Evolutionary conservation across 2,888 invertebrate genomes (phyloP).

Genomic region (Azorinus chamasolen): DNA sequence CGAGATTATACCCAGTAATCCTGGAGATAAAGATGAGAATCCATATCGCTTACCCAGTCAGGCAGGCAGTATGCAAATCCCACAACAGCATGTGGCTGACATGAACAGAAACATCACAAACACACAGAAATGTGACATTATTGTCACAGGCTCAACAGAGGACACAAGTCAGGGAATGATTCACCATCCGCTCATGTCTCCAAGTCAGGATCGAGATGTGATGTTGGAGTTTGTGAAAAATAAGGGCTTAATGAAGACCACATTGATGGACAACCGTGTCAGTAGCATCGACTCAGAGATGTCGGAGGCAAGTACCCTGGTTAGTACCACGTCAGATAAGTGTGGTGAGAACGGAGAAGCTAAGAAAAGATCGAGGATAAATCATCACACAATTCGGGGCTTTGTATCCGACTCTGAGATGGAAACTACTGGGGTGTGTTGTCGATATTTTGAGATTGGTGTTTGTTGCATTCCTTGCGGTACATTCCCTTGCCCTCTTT

Average conservation of each 20-base stretch:
- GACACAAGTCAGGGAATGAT: slow-evolving; percentile 80
- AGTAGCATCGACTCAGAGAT: slow-evolving; percentile 97
- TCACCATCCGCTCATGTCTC: slow-evolving; percentile 42
- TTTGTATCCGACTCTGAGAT: slow-evolving; percentile 98
- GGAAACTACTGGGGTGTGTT: slow-evolving; percentile 92
- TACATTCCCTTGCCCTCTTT: not conserved
- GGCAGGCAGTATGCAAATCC: slow-evolving; percentile 19
- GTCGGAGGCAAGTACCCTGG: slow-evolving; percentile 88
- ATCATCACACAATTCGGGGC: slow-evolving; percentile 91
- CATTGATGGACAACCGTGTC: slow-evolving; percentile 88
- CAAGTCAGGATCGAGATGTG: slow-evolving; percentile 90
- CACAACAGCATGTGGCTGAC: slow-evolving; percentile 43
- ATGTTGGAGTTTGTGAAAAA: slow-evolving; percentile 97
- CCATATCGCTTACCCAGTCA: slow-evolving; percentile 24
- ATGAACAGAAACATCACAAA: slow-evolving; percentile 69
- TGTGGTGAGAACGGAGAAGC: slow-evolving; percentile 63
- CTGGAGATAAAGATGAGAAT: slow-evolving; percentile 26
- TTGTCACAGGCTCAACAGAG: slow-evolving; percentile 73
- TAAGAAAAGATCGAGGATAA: slow-evolving; percentile 84
- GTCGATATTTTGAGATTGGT: too few species aligned
- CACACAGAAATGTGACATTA: slow-evolving; percentile 78
- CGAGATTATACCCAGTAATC: slow-evolving; percentile 71
- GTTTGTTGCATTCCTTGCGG: not conserved
- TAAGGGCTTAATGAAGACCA: slow-evolving; percentile 91
- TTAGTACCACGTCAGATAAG: slow-evolving; percentile 82